A percentile compares a stretch with the other conserved stretches of the same genome.
Conservation (phyloP, 2,888 invertebrate genomes). For the Pollenia labialis region DNA sequence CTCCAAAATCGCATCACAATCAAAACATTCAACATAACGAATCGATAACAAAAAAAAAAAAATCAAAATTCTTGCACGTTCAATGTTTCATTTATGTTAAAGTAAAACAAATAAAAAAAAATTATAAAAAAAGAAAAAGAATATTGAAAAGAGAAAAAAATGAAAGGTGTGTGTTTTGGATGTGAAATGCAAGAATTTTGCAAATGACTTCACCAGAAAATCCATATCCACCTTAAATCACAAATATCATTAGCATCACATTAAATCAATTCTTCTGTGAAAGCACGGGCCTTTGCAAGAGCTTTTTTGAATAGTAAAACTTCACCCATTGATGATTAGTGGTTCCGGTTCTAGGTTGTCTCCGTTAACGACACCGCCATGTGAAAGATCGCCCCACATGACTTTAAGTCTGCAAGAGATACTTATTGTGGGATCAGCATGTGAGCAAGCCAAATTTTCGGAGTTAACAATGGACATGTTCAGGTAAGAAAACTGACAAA, state of each 20-base stretch:
- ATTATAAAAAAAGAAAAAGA: slow-evolving; percentile 15
- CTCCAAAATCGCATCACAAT: slow-evolving; percentile 29
- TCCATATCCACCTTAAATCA: slow-evolving; percentile 70
- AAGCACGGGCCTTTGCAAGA: slow-evolving; percentile 84
- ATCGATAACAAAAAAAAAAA: slow-evolving; percentile 35
- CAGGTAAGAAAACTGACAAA: slow-evolving; percentile 78
- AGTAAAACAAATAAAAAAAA: slow-evolving; percentile 39
- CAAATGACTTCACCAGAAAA: slow-evolving; percentile 48
- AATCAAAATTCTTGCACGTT: slow-evolving; percentile 73
- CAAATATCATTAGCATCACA: slow-evolving; percentile 80
- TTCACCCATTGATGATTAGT: slow-evolving; percentile 82
- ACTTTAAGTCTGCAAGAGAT: slow-evolving; percentile 96
- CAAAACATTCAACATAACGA: slow-evolving; percentile 54
- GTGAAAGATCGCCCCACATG: slow-evolving; percentile 94
- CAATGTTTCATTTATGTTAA: slow-evolving; percentile 71
- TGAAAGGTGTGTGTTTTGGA: slow-evolving; percentile 72
- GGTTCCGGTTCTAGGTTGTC: slow-evolving; percentile 88
- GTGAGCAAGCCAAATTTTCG: slow-evolving; percentile 97
- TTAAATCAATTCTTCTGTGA: slow-evolving; percentile 84
- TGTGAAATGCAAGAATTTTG: slow-evolving; percentile 64
- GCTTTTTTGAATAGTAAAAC: slow-evolving; percentile 83
- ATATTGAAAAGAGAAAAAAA: not conserved
- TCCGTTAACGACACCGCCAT: slow-evolving; percentile 92
- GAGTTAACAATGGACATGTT: slow-evolving; percentile 99
- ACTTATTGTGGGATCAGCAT: slow-evolving; percentile 95